phyloP scores from a whole-genome alignment of 2,113 vertebrate species.

The Brevimyrus niger region DNA sequence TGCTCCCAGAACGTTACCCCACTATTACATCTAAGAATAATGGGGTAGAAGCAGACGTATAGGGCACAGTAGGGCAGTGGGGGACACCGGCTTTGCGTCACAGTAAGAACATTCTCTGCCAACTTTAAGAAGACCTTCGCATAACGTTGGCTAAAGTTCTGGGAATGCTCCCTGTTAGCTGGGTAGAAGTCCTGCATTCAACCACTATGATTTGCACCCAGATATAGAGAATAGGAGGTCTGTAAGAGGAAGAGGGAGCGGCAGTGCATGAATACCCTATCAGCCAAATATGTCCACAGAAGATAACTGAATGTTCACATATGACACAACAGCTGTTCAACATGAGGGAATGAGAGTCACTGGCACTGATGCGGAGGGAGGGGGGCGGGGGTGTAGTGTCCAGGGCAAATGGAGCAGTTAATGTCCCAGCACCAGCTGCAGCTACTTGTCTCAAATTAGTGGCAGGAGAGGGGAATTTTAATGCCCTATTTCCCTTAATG shows the following conservation, averaged over 20 bases:
- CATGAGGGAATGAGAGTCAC: neutral
- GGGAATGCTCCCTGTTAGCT: neutral
- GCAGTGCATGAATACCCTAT: neutral
- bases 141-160: neutral
- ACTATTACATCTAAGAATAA: neutral
- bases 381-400: neutral
- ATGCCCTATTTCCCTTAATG: neutral
- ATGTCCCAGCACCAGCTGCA: neutral
- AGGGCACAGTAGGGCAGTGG: neutral
- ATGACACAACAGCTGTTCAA: neutral
- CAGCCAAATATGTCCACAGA: neutral
- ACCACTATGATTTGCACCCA: neutral
- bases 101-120: neutral
- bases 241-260: neutral
- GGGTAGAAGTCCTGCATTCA: neutral
- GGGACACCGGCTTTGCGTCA: neutral
- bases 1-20: neutral
- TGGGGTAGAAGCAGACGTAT: neutral
- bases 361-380: neutral
- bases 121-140: neutral
- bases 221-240: neutral
- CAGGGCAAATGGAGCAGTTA: neutral
- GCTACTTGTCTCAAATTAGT: neutral
- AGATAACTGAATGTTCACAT: neutral
- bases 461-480: neutral